These are phyloP conservation scores for Strigamia maritima DNA, from an alignment of 2,888 invertebrate genomes.

Conservation along the genomic window DNA sequence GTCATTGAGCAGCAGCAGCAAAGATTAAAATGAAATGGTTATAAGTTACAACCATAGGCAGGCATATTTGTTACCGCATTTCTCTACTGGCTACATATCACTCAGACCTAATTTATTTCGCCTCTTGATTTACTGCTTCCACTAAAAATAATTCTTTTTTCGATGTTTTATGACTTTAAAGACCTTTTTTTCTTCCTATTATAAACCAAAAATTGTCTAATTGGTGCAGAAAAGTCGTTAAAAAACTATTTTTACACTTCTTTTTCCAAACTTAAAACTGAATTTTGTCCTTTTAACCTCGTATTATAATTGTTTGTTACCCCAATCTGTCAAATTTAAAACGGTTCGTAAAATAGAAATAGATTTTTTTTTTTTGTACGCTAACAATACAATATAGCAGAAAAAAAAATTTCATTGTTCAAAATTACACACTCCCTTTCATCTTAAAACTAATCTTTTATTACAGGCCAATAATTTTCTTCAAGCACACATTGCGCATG, in stretches of 20 bases:
- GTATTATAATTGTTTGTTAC: neutral
- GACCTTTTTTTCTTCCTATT: neutral
- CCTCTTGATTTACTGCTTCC: neutral
- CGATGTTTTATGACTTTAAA: neutral
- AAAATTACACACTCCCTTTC: neutral
- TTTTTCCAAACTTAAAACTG: neutral
- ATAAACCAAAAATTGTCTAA: neutral
- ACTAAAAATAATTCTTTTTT: constrained; percentile 6
- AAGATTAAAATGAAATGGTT: constrained; percentile 30
- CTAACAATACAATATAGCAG: too few species aligned
- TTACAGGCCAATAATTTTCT: constrained; percentile 28
- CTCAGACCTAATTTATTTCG: constrained; percentile 8
- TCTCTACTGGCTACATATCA: constrained; percentile 25
- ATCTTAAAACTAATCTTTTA: constrained; percentile 13
- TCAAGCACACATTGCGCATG: constrained; percentile 29
- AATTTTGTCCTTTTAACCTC: neutral
- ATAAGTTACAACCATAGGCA: constrained; percentile 18
- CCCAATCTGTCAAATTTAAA: neutral
- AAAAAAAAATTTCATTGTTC: neutral
- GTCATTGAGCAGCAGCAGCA: constrained; percentile 18
- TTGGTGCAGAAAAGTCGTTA: neutral
- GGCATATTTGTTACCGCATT: constrained; percentile 29
- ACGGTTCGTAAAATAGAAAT: neutral
- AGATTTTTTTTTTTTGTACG: neutral
- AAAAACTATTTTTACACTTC: neutral